Conservation (phyloP, 1,140 invertebrate species). For the Gryllus bimaculatus region DNA sequence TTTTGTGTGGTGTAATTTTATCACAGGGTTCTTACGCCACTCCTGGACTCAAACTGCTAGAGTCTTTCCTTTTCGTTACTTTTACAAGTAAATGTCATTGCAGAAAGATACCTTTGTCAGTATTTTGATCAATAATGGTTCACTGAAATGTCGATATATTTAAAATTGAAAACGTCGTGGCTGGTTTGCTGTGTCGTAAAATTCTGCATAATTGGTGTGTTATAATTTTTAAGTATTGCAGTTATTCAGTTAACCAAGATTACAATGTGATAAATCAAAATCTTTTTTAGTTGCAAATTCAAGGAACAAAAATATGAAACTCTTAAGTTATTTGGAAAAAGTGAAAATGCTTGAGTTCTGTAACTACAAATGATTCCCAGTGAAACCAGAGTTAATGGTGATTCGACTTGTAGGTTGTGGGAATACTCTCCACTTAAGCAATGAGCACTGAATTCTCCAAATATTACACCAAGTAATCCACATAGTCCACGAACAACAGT, state of each 20-base stretch:
- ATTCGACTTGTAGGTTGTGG: neutral
- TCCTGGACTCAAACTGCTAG: slow-evolving; percentile 39
- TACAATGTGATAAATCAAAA: slow-evolving; percentile 18
- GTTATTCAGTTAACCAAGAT: slow-evolving; percentile 12
- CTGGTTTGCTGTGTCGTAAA: slow-evolving; percentile 17
- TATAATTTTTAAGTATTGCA: neutral
- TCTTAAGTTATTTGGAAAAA: neutral
- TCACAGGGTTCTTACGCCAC: slow-evolving; percentile 44
- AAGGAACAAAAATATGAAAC: slow-evolving; percentile 18
- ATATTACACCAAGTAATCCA: neutral
- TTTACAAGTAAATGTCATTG: slow-evolving; percentile 36
- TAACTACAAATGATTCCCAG: neutral
- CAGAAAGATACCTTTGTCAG: slow-evolving; percentile 24
- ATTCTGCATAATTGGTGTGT: neutral
- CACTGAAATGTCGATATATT: neutral
- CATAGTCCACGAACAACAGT: neutral
- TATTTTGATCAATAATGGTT: neutral
- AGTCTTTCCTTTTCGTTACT: slow-evolving; percentile 42
- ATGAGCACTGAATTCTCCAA: neutral
- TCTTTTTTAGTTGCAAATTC: slow-evolving; percentile 14
- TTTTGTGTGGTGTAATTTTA: slow-evolving; percentile 36
- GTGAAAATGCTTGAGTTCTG: neutral
- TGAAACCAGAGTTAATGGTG: neutral
- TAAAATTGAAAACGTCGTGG: slow-evolving; percentile 13
- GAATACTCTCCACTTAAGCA: neutral